Base-by-base conservation (phyloP, 2,888 invertebrate species). In the Mythimna vitellina region DNA sequence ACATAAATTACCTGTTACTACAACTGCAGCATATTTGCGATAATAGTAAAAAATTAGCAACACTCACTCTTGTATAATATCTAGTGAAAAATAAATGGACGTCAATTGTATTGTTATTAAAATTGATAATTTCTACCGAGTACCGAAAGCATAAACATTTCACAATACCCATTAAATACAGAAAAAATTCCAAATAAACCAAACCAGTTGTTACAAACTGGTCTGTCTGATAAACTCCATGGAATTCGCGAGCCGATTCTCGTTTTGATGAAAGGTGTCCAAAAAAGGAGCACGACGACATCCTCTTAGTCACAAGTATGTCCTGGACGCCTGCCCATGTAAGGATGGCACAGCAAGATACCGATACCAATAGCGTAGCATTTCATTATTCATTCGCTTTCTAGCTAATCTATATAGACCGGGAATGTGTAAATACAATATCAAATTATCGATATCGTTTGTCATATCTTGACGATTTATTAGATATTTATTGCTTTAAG, bases 291-390 rank as follows among this genome's bases (percentile, higher is more conserved):
- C 60, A 70, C 62, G 49, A 70, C 20, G 76, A 66, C 70, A 76
- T 68, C 29, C 57, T 42, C 64, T 80, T 77, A 80, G 73, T 81
- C 77, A 81, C 58, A 12, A 20, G n/a, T 1, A 20, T 38, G 56
- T 54, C 66, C 75, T 80, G 76, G 58, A 68, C 53, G 46, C 35
- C 60, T 35, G 8, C n/a, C 79, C 76, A 53, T 76, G n/a, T 76
- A 80, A 65, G 76, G 79, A 46, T 68, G 46, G 10, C 12, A 46
- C n/a, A 9, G 53, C 51, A 10, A 46, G 65, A 80, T 60, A 65
- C 7, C 42, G 54, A 71, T 42, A 65, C 49, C 22, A 32, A 51
- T 42, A 46, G 20, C 35, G 10, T 10, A 53, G 38, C 12, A 49
- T 38, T 20, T 46, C 0, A 35, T 46, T 61, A 57, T 42, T 74